phyloP scores from a whole-genome alignment of 2,797 vertebrate genomes.

The Adrianichthys oophorus region DNA sequence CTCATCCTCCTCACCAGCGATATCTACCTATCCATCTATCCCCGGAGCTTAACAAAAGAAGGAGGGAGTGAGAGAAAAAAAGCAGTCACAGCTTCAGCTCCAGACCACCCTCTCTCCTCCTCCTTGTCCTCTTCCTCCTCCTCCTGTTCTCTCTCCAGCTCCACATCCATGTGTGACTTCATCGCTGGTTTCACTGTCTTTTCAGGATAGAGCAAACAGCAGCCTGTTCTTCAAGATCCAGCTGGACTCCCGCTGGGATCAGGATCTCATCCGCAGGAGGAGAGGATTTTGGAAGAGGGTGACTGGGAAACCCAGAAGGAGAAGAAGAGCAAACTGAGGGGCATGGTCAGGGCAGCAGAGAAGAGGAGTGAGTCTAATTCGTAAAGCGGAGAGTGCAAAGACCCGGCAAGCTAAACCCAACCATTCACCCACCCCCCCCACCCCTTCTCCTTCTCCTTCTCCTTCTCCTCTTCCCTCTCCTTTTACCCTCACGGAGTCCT shows the following conservation, averaged over 20 bases:
- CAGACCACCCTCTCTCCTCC: constrained; percentile 68
- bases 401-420: constrained; percentile 58
- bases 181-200: constrained; percentile 63
- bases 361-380: constrained; percentile 61
- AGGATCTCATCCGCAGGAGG: constrained; percentile 55
- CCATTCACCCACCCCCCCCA: constrained; percentile 41
- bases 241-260: constrained; percentile 59
- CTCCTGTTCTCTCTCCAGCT: constrained; percentile 43
- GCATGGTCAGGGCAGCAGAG: constrained; percentile 68
- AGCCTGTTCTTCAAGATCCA: constrained; percentile 60
- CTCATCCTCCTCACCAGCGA: constrained; percentile 57
- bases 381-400: constrained; percentile 60
- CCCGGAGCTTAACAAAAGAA: constrained; percentile 72
- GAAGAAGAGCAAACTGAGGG: constrained; percentile 52
- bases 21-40: constrained; percentile 73
- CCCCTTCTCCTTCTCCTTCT: constrained; percentile 41
- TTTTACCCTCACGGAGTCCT: constrained; percentile 40
- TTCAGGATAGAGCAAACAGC: constrained; percentile 60
- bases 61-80: constrained; percentile 56
- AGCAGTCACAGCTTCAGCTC: constrained; percentile 67
- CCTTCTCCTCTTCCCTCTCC: constrained; percentile 42
- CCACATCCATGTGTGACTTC: constrained; percentile 66
- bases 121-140: constrained; percentile 38
- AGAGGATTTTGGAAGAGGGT: constrained; percentile 43
- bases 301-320: constrained; percentile 35